Evolutionary conservation across 2,888 invertebrate species (phyloP).

Genomic region (Atethmia centrago): DNA sequence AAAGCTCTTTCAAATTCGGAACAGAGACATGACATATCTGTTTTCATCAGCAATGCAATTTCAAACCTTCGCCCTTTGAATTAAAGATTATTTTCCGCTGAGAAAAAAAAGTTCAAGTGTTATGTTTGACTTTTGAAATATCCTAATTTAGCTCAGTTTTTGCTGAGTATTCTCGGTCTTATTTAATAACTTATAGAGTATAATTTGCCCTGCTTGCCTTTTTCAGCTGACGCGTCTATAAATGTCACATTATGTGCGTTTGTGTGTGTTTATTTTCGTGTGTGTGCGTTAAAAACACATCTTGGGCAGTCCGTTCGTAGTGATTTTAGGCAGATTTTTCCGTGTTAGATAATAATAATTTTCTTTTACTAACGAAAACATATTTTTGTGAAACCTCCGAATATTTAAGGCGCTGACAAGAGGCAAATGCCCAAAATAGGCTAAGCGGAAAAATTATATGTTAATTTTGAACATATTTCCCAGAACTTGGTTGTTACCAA

Average conservation of each 20-base stretch:
- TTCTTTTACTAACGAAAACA: conserved; percentile 65
- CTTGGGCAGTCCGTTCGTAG: conserved; percentile 79
- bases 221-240: conserved; percentile 89
- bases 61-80: conserved; percentile 59
- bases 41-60: conserved; percentile 67
- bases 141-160: conserved; percentile 83
- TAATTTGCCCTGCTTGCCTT: conserved; percentile 68
- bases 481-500: no score
- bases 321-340: conserved; percentile 82
- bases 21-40: conserved; percentile 85
- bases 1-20: conserved; percentile 88
- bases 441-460: no score
- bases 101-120: conserved; percentile 77
- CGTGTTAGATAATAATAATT: conserved; percentile 69
- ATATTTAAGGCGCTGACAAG: no score
- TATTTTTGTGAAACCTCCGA: conserved; percentile 49
- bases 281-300: conserved; percentile 86
- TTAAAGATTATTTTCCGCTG: conserved; percentile 67
- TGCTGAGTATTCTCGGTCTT: conserved; percentile 70
- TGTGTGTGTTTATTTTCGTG: conserved; percentile 72
- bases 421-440: no score
- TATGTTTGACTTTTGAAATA: conserved; percentile 87
- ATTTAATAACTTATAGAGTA: conserved; percentile 62
- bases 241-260: conserved; percentile 79
- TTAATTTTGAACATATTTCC: no score